Percentiles rank a stretch among this genome's conserved stretches.
These are phyloP conservation scores for Hypotaenidia okinawae DNA, from an alignment of 2,797 vertebrate genomes.

Conservation along the genomic window DNA sequence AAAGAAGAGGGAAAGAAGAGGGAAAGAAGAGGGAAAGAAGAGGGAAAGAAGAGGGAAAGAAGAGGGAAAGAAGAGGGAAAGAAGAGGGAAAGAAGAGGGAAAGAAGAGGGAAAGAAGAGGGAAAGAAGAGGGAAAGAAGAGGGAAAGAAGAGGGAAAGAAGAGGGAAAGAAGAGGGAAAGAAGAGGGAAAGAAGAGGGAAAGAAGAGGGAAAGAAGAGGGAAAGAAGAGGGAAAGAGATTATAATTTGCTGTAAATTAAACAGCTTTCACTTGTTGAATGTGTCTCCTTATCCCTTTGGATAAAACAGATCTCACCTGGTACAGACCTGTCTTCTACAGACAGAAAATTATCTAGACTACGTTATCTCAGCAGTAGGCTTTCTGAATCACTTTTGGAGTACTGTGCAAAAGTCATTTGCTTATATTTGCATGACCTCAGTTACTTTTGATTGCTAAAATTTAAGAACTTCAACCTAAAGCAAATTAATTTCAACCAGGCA, in stretches of 20 bases:
- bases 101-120: no score
- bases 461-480: conserved; percentile 3
- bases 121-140: no score
- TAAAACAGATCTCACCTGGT: background rate
- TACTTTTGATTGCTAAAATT: conserved; percentile 9
- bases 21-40: no score
- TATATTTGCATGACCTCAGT: background rate
- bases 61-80: background rate
- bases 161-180: no score
- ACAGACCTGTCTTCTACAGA: background rate
- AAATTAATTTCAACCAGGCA: conserved; percentile 30
- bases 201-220: no score
- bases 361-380: background rate
- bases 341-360: background rate
- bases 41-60: no score
- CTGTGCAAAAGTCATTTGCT: background rate
- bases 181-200: no score
- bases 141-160: background rate
- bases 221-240: background rate
- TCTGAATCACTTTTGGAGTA: background rate
- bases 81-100: no score
- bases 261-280: background rate
- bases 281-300: background rate
- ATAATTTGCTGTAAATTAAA: background rate
- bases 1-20: no score